phyloP scores from a whole-genome alignment of 2,113 vertebrate species.

The Panthera tigris region DNA sequence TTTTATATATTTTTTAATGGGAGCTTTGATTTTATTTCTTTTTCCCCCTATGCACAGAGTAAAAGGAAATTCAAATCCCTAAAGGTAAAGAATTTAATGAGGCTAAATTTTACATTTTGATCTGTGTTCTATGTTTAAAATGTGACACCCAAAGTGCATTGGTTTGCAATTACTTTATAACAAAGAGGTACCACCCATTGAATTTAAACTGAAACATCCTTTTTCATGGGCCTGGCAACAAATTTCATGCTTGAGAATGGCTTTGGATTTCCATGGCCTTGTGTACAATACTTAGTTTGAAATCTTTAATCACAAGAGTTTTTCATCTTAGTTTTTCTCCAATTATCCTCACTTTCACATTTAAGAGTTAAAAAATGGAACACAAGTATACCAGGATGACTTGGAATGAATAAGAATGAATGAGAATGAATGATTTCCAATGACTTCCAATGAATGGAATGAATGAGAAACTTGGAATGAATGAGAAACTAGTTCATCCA shows the following conservation, averaged over 20 bases:
- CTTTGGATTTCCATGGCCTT: neutral
- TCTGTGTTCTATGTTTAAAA: constrained; percentile 8
- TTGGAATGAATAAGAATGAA: neutral
- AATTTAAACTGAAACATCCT: neutral
- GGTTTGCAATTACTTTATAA: neutral
- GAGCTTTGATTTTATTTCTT: constrained; percentile 33
- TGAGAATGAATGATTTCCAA: no score
- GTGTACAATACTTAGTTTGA: neutral
- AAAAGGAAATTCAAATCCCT: neutral
- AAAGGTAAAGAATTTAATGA: constrained; percentile 18
- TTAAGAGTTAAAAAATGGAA: neutral
- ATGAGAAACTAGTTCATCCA: neutral
- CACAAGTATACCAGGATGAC: neutral
- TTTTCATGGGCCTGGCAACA: neutral
- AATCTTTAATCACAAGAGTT: neutral
- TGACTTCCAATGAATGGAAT: no score
- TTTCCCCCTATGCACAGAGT: neutral
- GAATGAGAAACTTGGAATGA: neutral
- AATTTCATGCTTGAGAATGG: neutral
- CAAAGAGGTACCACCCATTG: neutral
- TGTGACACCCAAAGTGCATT: neutral
- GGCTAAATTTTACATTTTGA: neutral
- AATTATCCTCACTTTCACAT: neutral
- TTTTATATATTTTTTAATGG: neutral
- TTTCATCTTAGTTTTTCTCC: neutral